phyloP scores from a whole-genome alignment of 2,888 invertebrate species.

The Ophion slaviceki region DNA sequence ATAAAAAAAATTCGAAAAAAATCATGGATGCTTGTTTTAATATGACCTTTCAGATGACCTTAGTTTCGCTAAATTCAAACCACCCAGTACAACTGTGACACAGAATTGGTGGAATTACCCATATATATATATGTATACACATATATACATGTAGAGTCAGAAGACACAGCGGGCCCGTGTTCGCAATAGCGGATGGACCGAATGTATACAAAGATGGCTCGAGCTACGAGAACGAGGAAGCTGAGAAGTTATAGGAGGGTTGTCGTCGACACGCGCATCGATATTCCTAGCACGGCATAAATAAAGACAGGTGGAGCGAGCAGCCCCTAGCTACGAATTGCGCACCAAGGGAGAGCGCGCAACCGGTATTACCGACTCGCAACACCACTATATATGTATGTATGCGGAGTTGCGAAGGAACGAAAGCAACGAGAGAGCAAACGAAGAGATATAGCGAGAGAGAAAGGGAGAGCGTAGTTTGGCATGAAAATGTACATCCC shows the following conservation, averaged over 20 bases:
- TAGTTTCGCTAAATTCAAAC: no score
- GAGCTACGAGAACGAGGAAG: conserved; percentile 22
- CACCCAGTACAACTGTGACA: no score
- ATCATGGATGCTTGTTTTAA: no score
- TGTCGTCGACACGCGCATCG: conserved; percentile 67
- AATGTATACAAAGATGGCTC: conserved; percentile 24
- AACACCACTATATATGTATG: not conserved
- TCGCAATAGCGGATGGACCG: conserved; percentile 54
- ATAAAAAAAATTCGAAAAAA: no score
- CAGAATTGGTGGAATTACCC: no score
- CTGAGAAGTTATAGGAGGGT: conserved; percentile 65
- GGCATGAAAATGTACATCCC: conserved; percentile 53
- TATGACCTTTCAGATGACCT: no score
- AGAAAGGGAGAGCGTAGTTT: conserved; percentile 18
- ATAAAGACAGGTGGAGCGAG: conserved; percentile 63
- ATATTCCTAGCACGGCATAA: conserved; percentile 66
- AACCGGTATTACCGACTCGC: conserved; percentile 27
- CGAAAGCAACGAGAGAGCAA: conserved; percentile 34
- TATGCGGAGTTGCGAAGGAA: conserved; percentile 21
- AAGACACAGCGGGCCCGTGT: conserved; percentile 34
- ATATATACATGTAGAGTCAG: conserved; percentile 23
- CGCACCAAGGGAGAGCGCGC: conserved; percentile 29
- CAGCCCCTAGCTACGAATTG: conserved; percentile 62
- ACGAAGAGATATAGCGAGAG: conserved; percentile 11
- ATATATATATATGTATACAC: no score